A percentile compares a stretch with the other conserved stretches of the same genome.
Evolutionary conservation across 1,140 invertebrate genomes (phyloP).

Genomic region (Fragariocoptes setiger): DNA sequence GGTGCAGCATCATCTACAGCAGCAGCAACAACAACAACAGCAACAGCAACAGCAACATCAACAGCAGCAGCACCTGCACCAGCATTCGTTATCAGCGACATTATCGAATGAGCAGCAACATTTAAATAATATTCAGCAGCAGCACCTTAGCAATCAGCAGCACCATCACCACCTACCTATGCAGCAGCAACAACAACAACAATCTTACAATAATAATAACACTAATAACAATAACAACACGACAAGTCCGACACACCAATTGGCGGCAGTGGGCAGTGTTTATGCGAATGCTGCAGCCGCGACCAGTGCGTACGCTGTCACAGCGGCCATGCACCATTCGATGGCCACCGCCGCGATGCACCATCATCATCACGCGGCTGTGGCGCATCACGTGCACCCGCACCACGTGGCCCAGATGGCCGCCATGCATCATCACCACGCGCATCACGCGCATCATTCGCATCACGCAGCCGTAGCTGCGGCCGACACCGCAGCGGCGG

Average conservation of each 20-base stretch:
- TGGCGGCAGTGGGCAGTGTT: too few relatives aligned
- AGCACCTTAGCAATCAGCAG: conserved; percentile 1
- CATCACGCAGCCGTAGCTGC: conserved; percentile 13
- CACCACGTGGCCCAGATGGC: not conserved
- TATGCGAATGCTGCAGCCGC: not conserved
- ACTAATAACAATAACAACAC: too few relatives aligned
- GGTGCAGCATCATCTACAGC: not conserved
- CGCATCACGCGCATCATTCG: not conserved
- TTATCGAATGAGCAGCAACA: not conserved
- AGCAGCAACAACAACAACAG: not conserved
- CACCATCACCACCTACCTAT: not conserved
- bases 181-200: not conserved
- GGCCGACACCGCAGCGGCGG: not conserved
- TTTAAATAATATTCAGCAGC: not conserved
- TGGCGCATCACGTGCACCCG: not conserved
- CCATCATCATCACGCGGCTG: not conserved
- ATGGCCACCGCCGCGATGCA: not conserved
- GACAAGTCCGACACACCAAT: too few relatives aligned
- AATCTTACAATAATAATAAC: too few relatives aligned
- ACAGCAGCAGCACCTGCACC: not conserved
- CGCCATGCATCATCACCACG: not conserved
- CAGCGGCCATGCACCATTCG: not conserved
- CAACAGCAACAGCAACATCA: not conserved
- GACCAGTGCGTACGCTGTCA: not conserved
- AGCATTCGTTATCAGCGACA: not conserved